These are phyloP conservation scores for Drosophila nigritarsus DNA, from an alignment of 2,888 invertebrate species.

Conservation along the genomic window DNA sequence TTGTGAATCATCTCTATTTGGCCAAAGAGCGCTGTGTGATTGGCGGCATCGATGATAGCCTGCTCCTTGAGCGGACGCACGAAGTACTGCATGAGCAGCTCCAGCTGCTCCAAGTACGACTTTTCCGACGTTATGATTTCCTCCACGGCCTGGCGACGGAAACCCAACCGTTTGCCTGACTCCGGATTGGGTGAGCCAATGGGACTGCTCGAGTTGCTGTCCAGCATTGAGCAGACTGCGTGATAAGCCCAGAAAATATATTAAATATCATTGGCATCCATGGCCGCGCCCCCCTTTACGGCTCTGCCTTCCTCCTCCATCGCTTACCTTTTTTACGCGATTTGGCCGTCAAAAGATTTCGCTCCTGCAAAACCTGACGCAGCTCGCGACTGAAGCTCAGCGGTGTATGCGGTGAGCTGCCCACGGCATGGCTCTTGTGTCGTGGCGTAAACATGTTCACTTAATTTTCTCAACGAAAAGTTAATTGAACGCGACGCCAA, in stretches of 20 bases:
- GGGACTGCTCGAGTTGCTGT: slow-evolving; percentile 75
- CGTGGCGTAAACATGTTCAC: slow-evolving; percentile 78
- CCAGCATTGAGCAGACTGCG: slow-evolving; percentile 87
- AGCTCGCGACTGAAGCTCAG: slow-evolving; percentile 87
- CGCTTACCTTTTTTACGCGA: slow-evolving; percentile 87
- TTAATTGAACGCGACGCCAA: slow-evolving; percentile 61
- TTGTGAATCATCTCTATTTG: slow-evolving; percentile 88
- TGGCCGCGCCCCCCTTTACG: background rate
- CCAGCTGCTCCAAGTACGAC: slow-evolving; percentile 89
- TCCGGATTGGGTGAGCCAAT: slow-evolving; percentile 76
- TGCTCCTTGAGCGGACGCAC: slow-evolving; percentile 87
- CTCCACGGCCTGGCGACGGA: slow-evolving; percentile 87
- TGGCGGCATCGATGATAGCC: slow-evolving; percentile 86
- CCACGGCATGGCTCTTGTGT: slow-evolving; percentile 53
- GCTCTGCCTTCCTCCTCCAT: background rate
- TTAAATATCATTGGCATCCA: background rate
- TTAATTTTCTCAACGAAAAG: slow-evolving; percentile 29
- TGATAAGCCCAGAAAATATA: background rate
- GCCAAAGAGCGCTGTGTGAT: slow-evolving; percentile 87
- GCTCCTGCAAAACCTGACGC: slow-evolving; percentile 87
- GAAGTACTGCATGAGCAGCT: slow-evolving; percentile 88
- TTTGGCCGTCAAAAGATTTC: slow-evolving; percentile 88
- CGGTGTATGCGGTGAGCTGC: slow-evolving; percentile 82
- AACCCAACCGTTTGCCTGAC: slow-evolving; percentile 79
- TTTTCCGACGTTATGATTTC: slow-evolving; percentile 90